Percentiles rank a stretch among this genome's conserved stretches.
Evolutionary conservation across 2,113 vertebrate genomes (phyloP).

Genomic region (Tor tambroides): DNA sequence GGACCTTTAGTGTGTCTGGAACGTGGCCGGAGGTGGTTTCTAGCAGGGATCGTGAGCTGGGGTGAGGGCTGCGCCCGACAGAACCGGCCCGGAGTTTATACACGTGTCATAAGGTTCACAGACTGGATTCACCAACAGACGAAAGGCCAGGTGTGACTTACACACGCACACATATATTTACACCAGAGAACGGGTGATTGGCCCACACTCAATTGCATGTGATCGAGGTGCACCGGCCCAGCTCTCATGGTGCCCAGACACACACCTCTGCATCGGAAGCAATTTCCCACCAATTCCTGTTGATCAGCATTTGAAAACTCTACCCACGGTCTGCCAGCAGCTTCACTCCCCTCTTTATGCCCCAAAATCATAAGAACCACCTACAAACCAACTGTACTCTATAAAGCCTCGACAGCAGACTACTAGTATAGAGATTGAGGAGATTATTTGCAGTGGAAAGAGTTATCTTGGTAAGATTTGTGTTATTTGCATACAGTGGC

Average conservation of each 20-base stretch:
- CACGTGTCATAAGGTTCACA: slow-evolving; percentile 76
- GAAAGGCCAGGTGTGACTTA: slow-evolving; percentile 77
- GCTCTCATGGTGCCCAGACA: slow-evolving; percentile 16
- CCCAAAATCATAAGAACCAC: neutral
- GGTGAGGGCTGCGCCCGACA: slow-evolving; percentile 77
- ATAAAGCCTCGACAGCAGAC: slow-evolving; percentile 13
- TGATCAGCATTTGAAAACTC: slow-evolving; percentile 13
- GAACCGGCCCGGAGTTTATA: slow-evolving; percentile 81
- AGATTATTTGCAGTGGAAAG: slow-evolving; percentile 34
- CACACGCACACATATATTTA: slow-evolving; percentile 30
- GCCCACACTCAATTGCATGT: slow-evolving; percentile 44
- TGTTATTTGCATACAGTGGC: slow-evolving; percentile 34
- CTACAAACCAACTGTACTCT: neutral
- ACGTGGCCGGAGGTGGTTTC: slow-evolving; percentile 76
- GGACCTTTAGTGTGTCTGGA: slow-evolving; percentile 81
- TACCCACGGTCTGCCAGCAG: neutral
- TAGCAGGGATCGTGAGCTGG: slow-evolving; percentile 83
- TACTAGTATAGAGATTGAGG: slow-evolving; percentile 31
- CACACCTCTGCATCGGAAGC: slow-evolving; percentile 26
- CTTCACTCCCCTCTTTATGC: neutral
- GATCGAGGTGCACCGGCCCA: slow-evolving; percentile 26
- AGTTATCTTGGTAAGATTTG: slow-evolving; percentile 37
- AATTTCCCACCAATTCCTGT: slow-evolving; percentile 6
- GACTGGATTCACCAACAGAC: slow-evolving; percentile 83
- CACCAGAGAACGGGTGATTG: slow-evolving; percentile 45